Base-by-base conservation (phyloP, 2,888 invertebrate genomes). In the Cordilura impudica region DNA sequence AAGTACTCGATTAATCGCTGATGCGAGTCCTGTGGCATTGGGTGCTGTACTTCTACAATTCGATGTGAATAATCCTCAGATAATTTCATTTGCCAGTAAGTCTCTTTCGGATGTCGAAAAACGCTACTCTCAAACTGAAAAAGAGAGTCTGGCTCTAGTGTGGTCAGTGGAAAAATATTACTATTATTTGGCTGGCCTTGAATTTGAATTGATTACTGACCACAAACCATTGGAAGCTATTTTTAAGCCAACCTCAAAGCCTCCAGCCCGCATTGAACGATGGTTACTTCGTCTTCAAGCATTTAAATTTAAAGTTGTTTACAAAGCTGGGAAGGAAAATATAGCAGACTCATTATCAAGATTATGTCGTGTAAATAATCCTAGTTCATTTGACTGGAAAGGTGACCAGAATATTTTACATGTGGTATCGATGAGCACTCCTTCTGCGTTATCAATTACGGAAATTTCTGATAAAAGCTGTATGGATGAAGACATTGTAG, bases 21-120 rank as follows among this genome's bases (percentile, higher is more conserved):
- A 88, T 66, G 87, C 87, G 12, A 87, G 86, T 21, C 85, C 86
- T 4, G 85, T 86, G 1, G 86, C 82, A 0, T n/a, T n/a, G n/a
- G n/a, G n/a, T n/a, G n/a, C n/a, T n/a, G n/a, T n/a, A n/a, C n/a
- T n/a, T n/a, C n/a, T n/a, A n/a, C n/a, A n/a, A n/a, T n/a, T n/a
- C n/a, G n/a, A n/a, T n/a, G n/a, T n/a, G n/a, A n/a, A n/a, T n/a
- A n/a, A n/a, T n/a, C n/a, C n/a, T n/a, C n/a, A n/a, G n/a, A n/a
- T n/a, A n/a, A n/a, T n/a, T n/a, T 54, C 66, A 19, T 78, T 81
- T 77, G 61, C 66, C 23, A 66, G 58, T 54, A 73, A 66, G 58
- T 74, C 63, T 26, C 49, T 81, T n/a, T 81, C 70, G 35, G 73
- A 70, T 14, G 61, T 75, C 16, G 72, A 75, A 49, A 79, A 78